A percentile compares a stretch with the other conserved stretches of the same genome.
Evolutionary conservation across 2,113 vertebrate species (phyloP).

Genomic region (Neogobius melanostomus): DNA sequence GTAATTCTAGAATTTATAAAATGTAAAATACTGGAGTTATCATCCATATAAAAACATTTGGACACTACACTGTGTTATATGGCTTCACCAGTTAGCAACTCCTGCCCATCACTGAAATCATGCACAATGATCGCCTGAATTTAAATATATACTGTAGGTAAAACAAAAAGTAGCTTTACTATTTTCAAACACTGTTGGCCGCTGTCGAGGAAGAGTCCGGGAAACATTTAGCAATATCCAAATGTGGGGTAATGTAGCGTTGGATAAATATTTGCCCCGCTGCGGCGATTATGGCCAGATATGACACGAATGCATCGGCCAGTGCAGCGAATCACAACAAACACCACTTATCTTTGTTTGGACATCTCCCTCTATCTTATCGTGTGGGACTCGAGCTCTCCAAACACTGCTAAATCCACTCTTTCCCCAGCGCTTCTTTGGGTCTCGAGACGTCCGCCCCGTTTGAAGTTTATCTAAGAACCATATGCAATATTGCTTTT

Average conservation of each 20-base stretch:
- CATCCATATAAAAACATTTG: no score
- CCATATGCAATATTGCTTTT: slow-evolving; percentile 68
- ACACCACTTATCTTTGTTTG: slow-evolving; percentile 64
- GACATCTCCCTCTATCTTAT: slow-evolving; percentile 72
- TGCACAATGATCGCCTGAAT: no score
- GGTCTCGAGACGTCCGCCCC: slow-evolving; percentile 58
- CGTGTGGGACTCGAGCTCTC: slow-evolving; percentile 59
- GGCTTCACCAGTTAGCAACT: no score
- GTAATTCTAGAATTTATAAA: no score
- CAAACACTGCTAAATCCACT: slow-evolving; percentile 69
- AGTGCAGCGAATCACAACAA: slow-evolving; percentile 72
- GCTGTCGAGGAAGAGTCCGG: neutral
- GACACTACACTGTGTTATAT: no score
- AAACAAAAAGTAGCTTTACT: neutral
- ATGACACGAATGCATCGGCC: slow-evolving; percentile 46
- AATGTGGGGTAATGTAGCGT: slow-evolving; percentile 68
- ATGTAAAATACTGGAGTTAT: no score
- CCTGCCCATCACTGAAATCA: no score
- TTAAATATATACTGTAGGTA: no score
- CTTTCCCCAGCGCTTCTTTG: slow-evolving; percentile 64
- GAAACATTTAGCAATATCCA: slow-evolving; percentile 38
- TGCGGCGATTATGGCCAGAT: slow-evolving; percentile 61
- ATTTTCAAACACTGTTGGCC: neutral
- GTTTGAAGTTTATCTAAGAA: slow-evolving; percentile 77
- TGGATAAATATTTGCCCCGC: slow-evolving; percentile 77